These are phyloP conservation scores for Sinodicranocentrus sp. DNA, from an alignment of 2,888 invertebrate species.

Conservation along the genomic window DNA sequence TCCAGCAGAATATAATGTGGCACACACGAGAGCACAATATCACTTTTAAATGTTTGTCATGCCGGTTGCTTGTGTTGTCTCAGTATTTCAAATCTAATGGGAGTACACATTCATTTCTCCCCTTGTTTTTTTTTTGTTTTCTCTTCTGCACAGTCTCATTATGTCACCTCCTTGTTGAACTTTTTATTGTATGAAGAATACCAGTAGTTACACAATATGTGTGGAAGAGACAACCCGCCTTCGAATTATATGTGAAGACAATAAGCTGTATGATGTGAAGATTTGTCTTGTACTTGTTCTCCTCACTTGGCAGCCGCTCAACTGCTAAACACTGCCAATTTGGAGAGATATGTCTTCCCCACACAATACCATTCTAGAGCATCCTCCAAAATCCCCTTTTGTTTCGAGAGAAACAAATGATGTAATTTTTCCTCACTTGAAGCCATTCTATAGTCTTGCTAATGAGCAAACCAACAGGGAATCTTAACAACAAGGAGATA, in stretches of 20 bases:
- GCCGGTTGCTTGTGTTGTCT: constrained; percentile 29
- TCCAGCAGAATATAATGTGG: constrained; percentile 54
- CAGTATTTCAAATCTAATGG: constrained; percentile 50
- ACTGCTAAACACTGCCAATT: constrained; percentile 75
- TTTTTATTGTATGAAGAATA: too few relatives aligned
- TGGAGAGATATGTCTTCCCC: constrained; percentile 57
- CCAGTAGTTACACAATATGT: too few relatives aligned
- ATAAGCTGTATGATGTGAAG: constrained; percentile 42
- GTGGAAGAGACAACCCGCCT: not conserved
- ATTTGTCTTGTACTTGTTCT: constrained; percentile 48
- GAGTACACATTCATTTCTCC: constrained; percentile 21
- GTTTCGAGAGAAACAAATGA: not conserved
- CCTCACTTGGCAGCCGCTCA: constrained; percentile 72
- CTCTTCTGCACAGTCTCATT: constrained; percentile 11
- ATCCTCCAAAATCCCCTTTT: constrained; percentile 15
- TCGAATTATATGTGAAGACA: constrained; percentile 38
- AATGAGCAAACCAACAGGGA: too few relatives aligned
- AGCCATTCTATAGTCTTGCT: too few relatives aligned
- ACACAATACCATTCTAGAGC: constrained; percentile 12
- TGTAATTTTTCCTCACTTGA: not conserved
- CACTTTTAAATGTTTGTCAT: constrained; percentile 7
- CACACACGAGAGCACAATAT: too few relatives aligned
- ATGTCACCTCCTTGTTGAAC: not conserved
- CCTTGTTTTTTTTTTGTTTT: not conserved
- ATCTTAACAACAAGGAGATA: constrained; percentile 17